These are phyloP conservation scores for Ommatoiulus sabulosus DNA, from an alignment of 2,888 invertebrate genomes.

Conservation along the genomic window DNA sequence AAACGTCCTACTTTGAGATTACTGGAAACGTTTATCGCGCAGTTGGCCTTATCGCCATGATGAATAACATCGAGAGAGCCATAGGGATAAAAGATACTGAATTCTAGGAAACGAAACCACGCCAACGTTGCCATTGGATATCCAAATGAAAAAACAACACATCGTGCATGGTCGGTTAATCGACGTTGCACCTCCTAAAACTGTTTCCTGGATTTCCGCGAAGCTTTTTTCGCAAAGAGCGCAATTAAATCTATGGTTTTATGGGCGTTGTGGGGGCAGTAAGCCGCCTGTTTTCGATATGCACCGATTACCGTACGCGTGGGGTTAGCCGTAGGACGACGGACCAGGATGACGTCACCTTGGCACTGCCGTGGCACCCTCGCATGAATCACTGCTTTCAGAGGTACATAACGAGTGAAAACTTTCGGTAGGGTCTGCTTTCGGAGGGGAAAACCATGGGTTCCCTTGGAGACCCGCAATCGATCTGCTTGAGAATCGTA, in stretches of 20 bases:
- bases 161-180: background rate
- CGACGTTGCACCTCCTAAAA: background rate
- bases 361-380: background rate
- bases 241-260: slow-evolving; percentile 18
- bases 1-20: background rate
- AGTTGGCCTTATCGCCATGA: slow-evolving; percentile 6
- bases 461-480: slow-evolving; percentile 26
- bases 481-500: background rate
- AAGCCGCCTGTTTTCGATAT: background rate
- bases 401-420: background rate
- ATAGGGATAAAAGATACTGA: background rate
- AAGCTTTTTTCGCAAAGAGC: background rate
- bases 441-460: background rate
- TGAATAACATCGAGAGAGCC: background rate
- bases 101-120: background rate
- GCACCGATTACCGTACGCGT: background rate
- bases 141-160: background rate
- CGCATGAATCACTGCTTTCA: slow-evolving; percentile 21
- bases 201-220: background rate
- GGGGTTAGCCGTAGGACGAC: background rate
- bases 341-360: background rate
- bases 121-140: slow-evolving; percentile 20
- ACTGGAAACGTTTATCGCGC: slow-evolving; percentile 2
- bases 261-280: slow-evolving; percentile 10
- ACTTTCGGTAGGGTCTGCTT: background rate